phyloP scores from a whole-genome alignment of 2,888 invertebrate genomes.

The Lypha dubia region DNA sequence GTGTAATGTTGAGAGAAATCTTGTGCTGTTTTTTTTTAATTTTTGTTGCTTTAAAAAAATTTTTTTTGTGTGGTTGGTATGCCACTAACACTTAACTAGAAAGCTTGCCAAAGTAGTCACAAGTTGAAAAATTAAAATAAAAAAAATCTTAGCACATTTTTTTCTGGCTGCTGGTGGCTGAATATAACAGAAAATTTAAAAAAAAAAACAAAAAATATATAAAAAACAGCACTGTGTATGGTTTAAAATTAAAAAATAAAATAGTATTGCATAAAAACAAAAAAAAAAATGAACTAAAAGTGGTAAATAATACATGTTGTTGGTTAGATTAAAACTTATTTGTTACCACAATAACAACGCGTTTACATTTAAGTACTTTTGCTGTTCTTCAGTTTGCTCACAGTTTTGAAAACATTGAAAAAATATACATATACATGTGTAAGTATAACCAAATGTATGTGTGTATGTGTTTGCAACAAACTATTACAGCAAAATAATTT shows the following conservation, averaged over 20 bases:
- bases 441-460: too few relatives aligned
- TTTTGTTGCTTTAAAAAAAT: too few relatives aligned
- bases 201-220: constrained; percentile 18
- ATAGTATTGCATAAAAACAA: neutral
- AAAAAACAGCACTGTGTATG: constrained; percentile 29
- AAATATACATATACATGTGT: constrained; percentile 4
- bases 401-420: too few relatives aligned
- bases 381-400: neutral
- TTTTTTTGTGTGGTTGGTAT: constrained; percentile 34
- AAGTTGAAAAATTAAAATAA: constrained; percentile 36
- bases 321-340: constrained; percentile 70
- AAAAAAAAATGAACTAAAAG: constrained; percentile 8
- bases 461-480: constrained; percentile 46
- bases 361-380: constrained; percentile 47
- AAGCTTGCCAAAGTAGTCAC: constrained; percentile 58
- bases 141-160: constrained; percentile 23
- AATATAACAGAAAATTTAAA: too few relatives aligned
- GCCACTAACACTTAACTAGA: constrained; percentile 60
- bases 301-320: constrained; percentile 57
- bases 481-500: constrained; percentile 40
- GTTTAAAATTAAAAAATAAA: constrained; percentile 28
- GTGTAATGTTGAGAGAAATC: constrained; percentile 9
- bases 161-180: too few relatives aligned
- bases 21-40: neutral
- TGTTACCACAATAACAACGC: constrained; percentile 61